These are phyloP conservation scores for Atethmia centrago DNA, from an alignment of 2,888 invertebrate species.

Conservation along the genomic window DNA sequence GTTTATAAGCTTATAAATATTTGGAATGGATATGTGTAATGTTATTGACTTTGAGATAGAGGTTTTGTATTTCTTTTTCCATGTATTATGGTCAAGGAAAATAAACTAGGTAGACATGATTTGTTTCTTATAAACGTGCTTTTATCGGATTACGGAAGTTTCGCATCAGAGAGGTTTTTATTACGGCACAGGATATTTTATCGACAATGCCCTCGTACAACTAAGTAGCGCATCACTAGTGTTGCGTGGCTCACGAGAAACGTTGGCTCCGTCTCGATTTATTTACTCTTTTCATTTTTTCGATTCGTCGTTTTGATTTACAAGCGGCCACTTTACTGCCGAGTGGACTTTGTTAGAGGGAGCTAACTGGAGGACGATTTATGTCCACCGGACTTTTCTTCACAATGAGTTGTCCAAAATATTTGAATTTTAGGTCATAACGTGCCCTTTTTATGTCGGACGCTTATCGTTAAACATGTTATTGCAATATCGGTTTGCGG, in stretches of 20 bases:
- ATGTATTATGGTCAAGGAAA: slow-evolving; percentile 20
- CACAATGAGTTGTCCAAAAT: slow-evolving; percentile 86
- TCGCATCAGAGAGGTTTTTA: slow-evolving; percentile 41
- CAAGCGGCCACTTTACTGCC: slow-evolving; percentile 87
- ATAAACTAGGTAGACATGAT: slow-evolving; percentile 23
- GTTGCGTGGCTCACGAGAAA: slow-evolving; percentile 78
- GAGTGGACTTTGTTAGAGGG: slow-evolving; percentile 87
- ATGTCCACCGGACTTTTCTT: slow-evolving; percentile 80
- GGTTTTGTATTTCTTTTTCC: slow-evolving; percentile 37
- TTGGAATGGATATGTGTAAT: slow-evolving; percentile 49
- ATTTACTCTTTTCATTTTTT: slow-evolving; percentile 84
- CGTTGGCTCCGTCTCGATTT: slow-evolving; percentile 79
- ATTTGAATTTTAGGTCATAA: slow-evolving; percentile 85
- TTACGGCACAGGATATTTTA: slow-evolving; percentile 53
- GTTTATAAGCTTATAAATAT: slow-evolving; percentile 63
- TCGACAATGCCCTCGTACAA: slow-evolving; percentile 66
- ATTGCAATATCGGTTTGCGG: slow-evolving; percentile 76
- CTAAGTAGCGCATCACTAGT: slow-evolving; percentile 73
- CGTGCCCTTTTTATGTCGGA: slow-evolving; percentile 75
- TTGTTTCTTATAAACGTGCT: slow-evolving; percentile 27
- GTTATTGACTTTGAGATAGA: slow-evolving; percentile 35
- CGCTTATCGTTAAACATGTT: slow-evolving; percentile 72
- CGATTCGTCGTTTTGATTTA: slow-evolving; percentile 89
- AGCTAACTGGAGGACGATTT: slow-evolving; percentile 88
- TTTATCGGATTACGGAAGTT: slow-evolving; percentile 52